These are phyloP conservation scores for Zelostemma sp. DNA, from an alignment of 1,140 invertebrate genomes.

Conservation along the genomic window DNA sequence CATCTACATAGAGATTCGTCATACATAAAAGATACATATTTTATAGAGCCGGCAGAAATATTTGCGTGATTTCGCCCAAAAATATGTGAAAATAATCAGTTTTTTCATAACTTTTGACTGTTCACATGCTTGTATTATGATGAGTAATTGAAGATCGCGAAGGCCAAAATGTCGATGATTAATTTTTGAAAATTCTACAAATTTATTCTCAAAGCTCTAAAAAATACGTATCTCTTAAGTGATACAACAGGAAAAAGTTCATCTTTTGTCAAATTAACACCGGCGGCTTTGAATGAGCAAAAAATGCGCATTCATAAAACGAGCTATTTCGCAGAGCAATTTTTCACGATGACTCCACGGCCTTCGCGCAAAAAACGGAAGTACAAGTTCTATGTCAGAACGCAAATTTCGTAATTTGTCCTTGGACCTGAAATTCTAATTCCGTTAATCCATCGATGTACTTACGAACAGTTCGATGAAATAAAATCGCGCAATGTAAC, in stretches of 20 bases:
- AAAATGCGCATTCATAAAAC: background rate
- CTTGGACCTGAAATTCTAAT: too few relatives aligned
- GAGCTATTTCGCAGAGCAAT: background rate
- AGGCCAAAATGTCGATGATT: too few relatives aligned
- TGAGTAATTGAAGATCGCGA: too few relatives aligned
- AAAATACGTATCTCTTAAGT: slow-evolving; percentile 12
- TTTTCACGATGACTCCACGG: background rate
- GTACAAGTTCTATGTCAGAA: slow-evolving; percentile 3
- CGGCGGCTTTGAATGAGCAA: background rate
- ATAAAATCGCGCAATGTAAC: too few relatives aligned
- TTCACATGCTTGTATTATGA: too few relatives aligned
- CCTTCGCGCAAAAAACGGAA: slow-evolving; percentile 6
- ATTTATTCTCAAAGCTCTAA: background rate
- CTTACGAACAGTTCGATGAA: too few relatives aligned
- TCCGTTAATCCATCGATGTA: too few relatives aligned
- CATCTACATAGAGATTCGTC: background rate
- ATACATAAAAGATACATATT: background rate
- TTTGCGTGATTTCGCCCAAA: background rate
- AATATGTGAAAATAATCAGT: too few relatives aligned
- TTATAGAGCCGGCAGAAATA: background rate
- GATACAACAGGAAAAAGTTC: background rate
- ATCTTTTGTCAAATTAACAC: slow-evolving; percentile 9
- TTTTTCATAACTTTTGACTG: too few relatives aligned
- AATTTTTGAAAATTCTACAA: background rate
- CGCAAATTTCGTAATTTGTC: background rate